Percentiles rank a stretch among this genome's conserved stretches.
phyloP scores from a whole-genome alignment of 2,888 invertebrate species.

The Parelbella ahira region DNA sequence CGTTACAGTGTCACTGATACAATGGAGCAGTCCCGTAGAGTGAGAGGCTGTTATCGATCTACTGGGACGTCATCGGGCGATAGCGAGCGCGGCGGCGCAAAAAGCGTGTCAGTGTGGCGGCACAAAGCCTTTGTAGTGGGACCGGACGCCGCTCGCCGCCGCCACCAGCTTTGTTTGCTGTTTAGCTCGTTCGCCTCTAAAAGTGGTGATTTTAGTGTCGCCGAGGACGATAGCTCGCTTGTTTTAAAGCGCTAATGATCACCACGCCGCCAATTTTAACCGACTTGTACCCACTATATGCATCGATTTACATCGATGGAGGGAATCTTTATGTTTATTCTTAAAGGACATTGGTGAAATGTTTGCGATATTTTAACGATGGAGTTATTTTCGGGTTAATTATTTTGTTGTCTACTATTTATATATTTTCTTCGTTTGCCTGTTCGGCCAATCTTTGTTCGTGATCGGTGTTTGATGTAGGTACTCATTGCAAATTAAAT shows the following conservation, averaged over 20 bases:
- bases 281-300: no score
- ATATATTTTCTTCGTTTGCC: no score
- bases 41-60: slow-evolving; percentile 78
- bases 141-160: slow-evolving; percentile 73
- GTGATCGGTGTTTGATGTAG: no score
- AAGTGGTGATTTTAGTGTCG: slow-evolving; percentile 68
- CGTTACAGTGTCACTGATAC: slow-evolving; percentile 30
- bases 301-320: no score
- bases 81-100: slow-evolving; percentile 72
- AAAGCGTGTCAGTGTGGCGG: slow-evolving; percentile 77
- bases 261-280: no score
- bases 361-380: no score
- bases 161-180: slow-evolving; percentile 70
- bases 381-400: no score
- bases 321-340: no score
- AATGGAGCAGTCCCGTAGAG: slow-evolving; percentile 70
- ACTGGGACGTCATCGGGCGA: slow-evolving; percentile 77
- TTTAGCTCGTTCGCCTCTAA: slow-evolving; percentile 65
- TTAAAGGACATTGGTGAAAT: no score
- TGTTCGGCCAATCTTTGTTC: no score
- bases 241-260: slow-evolving; percentile 35
- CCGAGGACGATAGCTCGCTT: slow-evolving; percentile 47
- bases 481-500: no score
- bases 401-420: no score
- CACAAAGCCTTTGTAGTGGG: slow-evolving; percentile 73